Evolutionary conservation across 1,140 invertebrate genomes (phyloP), one percentile per base, ranked within the genome.

Genomic region (Teleogryllus occipitalis): DNA sequence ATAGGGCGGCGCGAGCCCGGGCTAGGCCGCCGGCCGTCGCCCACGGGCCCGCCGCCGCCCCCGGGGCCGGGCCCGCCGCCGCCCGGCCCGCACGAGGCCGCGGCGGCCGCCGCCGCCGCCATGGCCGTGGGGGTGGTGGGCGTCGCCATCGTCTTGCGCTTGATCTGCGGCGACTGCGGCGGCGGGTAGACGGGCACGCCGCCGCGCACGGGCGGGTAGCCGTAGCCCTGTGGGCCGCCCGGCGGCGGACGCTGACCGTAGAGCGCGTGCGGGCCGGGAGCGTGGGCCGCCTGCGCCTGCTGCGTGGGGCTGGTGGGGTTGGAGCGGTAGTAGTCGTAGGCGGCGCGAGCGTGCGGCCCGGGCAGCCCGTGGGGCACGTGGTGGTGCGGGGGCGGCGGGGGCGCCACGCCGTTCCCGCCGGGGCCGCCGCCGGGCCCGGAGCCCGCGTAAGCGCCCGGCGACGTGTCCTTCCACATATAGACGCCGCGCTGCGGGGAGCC

Each of bases 401-500:
- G 80, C 7, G 85, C 78, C 85, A 84, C 65, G 83, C 84, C 74
- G 84, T 83, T 65, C 83, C 82, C 78, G 83, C 83, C 22, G 54
- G 7, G 54, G 10, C 54, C 27, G 27, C 27, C 27, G 27, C 27
- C 5, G 27, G 27, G 27, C 27, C 27, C 27, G 27, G 27, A 39
- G 82, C 81, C 48, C 84, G 84, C 74, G 79, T 84, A 88, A 84
- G 82, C 81, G 75, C 85, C 84, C 1, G 86, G 86, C 54, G 93
- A 93, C 27, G 91, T 92, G 84, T 95, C 94, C 83, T 94, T 94
- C 94, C 93, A 95, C 86, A 92, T 91, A 85, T 95, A 95, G 73
- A 93, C 91, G 79, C 94, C 93, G 46, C 93, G 90, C 84, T 95
- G 94, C 12, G 94, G 94, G 48, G 93, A 95, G 47, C 93, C 93